Base-by-base conservation (phyloP, 1,140 invertebrate genomes). In the Lasioglossum baleicum region DNA sequence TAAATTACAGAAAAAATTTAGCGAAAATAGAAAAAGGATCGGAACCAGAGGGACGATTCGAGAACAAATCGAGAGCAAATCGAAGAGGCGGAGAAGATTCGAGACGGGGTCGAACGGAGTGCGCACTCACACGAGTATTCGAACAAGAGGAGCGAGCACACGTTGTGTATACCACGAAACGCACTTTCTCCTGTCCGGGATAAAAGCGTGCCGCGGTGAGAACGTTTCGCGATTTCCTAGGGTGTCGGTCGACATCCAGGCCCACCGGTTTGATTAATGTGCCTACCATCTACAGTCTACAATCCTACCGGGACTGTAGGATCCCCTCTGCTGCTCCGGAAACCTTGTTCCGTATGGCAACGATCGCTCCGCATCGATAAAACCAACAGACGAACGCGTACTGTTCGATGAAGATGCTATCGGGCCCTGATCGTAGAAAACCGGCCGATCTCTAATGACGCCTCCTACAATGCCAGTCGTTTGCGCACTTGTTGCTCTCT, bases 181-280 rank as follows among this genome's bases (percentile, higher is more conserved):
- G 83, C 83, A 78, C 83, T 85, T 85, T 85, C 83, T 84, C 83
- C 66, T 58, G 63, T 70, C 58, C 15, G 48, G 35, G 65, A 81
- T 81, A 81, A 83, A 81, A 74, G 74, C 58, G 26, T 31, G 78
- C 65, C 82, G 77, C 74, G 66, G 44, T 80, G 74, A 78, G 80
- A 78, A 78, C 74, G 61, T 35, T 77, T 35, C 67, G 68, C 73
- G 64, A 83, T 83, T 82, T 82, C 75, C 80, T 82, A 78, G 80
- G 69, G 80, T 72, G 69, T 70, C 56, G 53, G 56, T 67, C 75
- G 79, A 81, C 56, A 51, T 51, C 68, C 64, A 15, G 66, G 42
- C 60, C n/a, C 15, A 61, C 31, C 53, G 51, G 61, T 83, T 78
- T 70, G 82, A 83, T 82, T 40, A 74, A 83, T 77, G 80, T 22